Conservation (phyloP, 2,113 vertebrate species). For the Tachuris rubrigastra region DNA sequence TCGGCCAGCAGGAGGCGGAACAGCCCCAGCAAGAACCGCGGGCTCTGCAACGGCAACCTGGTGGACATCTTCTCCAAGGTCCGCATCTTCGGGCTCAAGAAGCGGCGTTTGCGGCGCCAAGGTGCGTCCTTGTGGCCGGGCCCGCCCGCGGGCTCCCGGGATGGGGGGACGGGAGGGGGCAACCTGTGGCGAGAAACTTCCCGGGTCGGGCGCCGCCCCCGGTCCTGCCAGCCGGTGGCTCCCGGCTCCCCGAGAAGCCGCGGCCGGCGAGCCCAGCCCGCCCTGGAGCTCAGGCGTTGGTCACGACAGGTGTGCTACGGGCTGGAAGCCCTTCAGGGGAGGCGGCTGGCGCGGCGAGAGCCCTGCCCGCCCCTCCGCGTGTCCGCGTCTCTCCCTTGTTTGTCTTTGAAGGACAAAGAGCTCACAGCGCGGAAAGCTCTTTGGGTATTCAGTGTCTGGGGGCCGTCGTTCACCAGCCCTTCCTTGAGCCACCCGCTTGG, state of each 20-base stretch:
- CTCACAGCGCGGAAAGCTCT: background rate
- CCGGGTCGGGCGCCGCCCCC: background rate
- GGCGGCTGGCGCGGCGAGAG: background rate
- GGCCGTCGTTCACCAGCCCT: background rate
- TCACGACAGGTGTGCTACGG: background rate
- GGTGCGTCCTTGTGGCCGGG: constrained; percentile 74
- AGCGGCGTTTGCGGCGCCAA: constrained; percentile 96
- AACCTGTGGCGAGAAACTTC: constrained; percentile 27
- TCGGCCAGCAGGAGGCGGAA: constrained; percentile 91
- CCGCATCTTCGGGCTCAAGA: constrained; percentile 99
- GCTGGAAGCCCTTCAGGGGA: background rate
- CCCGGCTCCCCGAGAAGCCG: background rate
- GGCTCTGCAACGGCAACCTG: constrained; percentile 95
- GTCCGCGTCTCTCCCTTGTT: background rate
- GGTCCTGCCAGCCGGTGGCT: background rate
- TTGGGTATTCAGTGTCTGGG: background rate
- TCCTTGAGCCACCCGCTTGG: background rate
- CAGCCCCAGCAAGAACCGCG: constrained; percentile 96
- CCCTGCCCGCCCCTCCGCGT: background rate
- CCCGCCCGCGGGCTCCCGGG: background rate
- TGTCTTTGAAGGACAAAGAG: background rate
- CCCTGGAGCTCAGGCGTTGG: background rate
- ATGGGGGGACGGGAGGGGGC: background rate
- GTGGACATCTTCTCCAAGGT: constrained; percentile 99
- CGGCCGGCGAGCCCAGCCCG: background rate